A percentile compares a stretch with the other conserved stretches of the same genome.
These are phyloP conservation scores for Psittacula cyanocephala DNA, from an alignment of 2,113 vertebrate species.

Conservation along the genomic window DNA sequence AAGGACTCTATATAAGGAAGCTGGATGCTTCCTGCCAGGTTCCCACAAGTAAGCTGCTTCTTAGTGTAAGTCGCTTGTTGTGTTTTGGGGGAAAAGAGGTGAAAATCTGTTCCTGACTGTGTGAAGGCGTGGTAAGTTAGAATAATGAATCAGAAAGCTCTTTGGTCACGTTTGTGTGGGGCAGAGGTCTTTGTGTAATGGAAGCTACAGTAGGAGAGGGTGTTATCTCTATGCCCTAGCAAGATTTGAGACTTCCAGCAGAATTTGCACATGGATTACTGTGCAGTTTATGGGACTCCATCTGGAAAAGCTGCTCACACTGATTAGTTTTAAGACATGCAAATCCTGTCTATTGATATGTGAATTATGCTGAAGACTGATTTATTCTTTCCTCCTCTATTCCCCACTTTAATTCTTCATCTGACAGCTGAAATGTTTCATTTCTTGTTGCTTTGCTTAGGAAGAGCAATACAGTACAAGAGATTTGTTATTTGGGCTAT, in stretches of 20 bases:
- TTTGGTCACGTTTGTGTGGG: not conserved
- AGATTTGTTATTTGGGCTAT: not conserved
- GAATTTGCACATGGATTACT: not conserved
- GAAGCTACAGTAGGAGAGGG: not conserved
- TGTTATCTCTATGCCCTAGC: not conserved
- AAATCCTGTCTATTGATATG: not conserved
- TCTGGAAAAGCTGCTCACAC: not conserved
- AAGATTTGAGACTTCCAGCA: not conserved
- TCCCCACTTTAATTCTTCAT: not conserved
- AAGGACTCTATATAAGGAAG: not conserved
- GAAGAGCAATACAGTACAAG: not conserved
- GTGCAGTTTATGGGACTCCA: not conserved
- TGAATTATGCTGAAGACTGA: not conserved
- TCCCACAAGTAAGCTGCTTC: not conserved
- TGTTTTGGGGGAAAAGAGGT: not conserved
- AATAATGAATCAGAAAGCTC: not conserved
- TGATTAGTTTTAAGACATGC: not conserved
- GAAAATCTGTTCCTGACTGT: not conserved
- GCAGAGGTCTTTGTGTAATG: not conserved
- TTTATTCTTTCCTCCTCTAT: not conserved
- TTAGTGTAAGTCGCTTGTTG: fast-evolving
- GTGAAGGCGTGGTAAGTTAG: not conserved
- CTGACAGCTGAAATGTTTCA: not conserved
- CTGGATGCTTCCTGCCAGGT: not conserved
- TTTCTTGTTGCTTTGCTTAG: not conserved